Conservation (phyloP, 2,113 vertebrate genomes). For the Tyto alba region DNA sequence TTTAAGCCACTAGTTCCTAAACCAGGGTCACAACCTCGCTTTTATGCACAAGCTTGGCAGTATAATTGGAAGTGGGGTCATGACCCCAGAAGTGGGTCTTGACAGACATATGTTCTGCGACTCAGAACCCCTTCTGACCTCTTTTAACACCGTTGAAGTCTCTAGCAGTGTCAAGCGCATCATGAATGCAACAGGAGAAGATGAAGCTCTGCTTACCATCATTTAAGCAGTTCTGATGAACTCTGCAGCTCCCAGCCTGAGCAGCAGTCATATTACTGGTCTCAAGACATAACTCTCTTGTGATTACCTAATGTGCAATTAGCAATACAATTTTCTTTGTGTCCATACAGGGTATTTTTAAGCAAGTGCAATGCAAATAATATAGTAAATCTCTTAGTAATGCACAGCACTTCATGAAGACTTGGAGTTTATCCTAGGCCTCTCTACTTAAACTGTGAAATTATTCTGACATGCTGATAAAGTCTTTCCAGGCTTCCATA, state of each 20-base stretch:
- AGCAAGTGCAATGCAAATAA: neutral
- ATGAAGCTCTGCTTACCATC: neutral
- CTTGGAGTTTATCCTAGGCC: neutral
- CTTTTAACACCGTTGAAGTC: neutral
- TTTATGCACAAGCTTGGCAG: neutral
- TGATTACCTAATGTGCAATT: neutral
- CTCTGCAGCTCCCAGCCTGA: neutral
- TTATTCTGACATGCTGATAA: slow-evolving; percentile 12
- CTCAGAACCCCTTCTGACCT: slow-evolving; percentile 23
- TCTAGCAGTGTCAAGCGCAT: neutral
- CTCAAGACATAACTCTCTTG: neutral
- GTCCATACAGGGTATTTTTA: neutral
- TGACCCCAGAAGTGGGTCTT: slow-evolving; percentile 23
- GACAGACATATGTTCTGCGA: slow-evolving; percentile 10
- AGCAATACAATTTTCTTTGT: neutral
- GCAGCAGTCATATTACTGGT: neutral
- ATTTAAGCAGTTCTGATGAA: neutral
- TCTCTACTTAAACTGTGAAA: slow-evolving; percentile 15
- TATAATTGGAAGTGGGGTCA: slow-evolving; percentile 43
- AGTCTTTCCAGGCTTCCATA: slow-evolving; percentile 2
- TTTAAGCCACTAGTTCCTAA: slow-evolving; percentile 45
- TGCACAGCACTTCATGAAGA: neutral
- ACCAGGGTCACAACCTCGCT: slow-evolving; percentile 31
- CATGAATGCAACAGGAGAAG: neutral
- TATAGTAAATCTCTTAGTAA: neutral